Evolutionary conservation across 2,888 invertebrate species (phyloP), one percentile per base, ranked within the genome.

Genomic region (Rugalucina vietnamica): DNA sequence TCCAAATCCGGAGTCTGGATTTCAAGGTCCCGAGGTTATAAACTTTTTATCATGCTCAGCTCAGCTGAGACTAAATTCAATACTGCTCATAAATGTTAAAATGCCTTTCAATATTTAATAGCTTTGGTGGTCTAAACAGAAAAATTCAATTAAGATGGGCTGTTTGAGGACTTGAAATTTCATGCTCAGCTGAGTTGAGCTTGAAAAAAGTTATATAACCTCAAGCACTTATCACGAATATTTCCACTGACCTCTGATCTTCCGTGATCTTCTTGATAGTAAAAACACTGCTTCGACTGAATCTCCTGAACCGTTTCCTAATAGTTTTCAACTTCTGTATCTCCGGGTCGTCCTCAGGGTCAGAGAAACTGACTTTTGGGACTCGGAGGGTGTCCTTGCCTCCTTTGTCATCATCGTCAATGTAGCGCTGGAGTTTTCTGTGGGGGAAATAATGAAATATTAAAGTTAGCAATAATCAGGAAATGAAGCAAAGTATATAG

Each of bases 351-450:
- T 29, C 75, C 12, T 79, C 78, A 12, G 65, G 37, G 2, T 76
- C 24, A 14, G 8, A 70, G 3, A 39, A 49, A 34, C 34, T 70
- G 39, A 0, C 74, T 49, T 21, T 69, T 39, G 54, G 43, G 29
- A 37, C 34, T 3, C 65, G 32, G 24, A 37, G 32, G 21, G 50
- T 37, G 12, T 27, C 73, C 72, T 72, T 54, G 57, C 88, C 71
- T 8, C 76, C 65, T 24, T 80, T 77, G 60, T 89, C 86, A 3
- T 89, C 84, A 0, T 87, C 87, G n/a, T 87, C 81, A 50, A 91
- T 89, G 72, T 89, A 87, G n/a, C 74, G 79, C 27, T 90, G 89
- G 10, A 91, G 79, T 74, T 90, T 91, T 34, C 87, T 87, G 70
- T 34, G 34, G 34, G 3, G 29, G 12, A 10, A 54, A 8, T 21